Conservation (phyloP, 37 sponge, comb jelly and placozoan species). For the Crambe crambe region DNA sequence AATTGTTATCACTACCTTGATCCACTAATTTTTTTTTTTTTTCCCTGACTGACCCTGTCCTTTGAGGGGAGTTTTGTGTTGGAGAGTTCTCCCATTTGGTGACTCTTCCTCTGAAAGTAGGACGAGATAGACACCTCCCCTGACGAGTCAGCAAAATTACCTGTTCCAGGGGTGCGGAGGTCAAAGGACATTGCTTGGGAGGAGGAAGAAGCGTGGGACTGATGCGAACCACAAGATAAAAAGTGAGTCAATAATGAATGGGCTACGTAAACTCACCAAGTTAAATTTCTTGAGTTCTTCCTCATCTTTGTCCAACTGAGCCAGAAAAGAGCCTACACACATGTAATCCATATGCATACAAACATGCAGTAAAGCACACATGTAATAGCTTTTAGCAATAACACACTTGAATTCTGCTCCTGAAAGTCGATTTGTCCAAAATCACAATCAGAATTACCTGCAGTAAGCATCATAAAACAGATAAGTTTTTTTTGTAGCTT, state of each 20-base stretch:
- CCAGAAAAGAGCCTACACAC: slow-evolving; percentile 30
- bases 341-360: not conserved
- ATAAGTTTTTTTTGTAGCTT: no score
- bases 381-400: no score
- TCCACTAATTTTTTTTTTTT: no score
- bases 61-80: slow-evolving; percentile 10
- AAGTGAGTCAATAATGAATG: no score
- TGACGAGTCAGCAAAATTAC: not conserved
- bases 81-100: slow-evolving; percentile 31
- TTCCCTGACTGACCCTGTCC: slow-evolving; percentile 42
- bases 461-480: no score
- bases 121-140: slow-evolving; percentile 28
- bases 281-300: slow-evolving; percentile 19
- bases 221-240: not conserved
- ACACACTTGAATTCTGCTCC: slow-evolving; percentile 25
- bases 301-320: slow-evolving; percentile 45
- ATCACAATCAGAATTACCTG: not conserved
- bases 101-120: slow-evolving; percentile 50
- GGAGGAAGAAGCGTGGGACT: not conserved
- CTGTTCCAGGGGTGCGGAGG: not conserved
- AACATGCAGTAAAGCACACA: no score
- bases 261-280: slow-evolving; percentile 3
- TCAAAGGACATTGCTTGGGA: not conserved
- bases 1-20: no score
- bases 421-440: slow-evolving; percentile 23